Evolutionary conservation across 2,888 invertebrate species (phyloP), one percentile per base, ranked within the genome.

Genomic region (Cecidostiba fungosa): DNA sequence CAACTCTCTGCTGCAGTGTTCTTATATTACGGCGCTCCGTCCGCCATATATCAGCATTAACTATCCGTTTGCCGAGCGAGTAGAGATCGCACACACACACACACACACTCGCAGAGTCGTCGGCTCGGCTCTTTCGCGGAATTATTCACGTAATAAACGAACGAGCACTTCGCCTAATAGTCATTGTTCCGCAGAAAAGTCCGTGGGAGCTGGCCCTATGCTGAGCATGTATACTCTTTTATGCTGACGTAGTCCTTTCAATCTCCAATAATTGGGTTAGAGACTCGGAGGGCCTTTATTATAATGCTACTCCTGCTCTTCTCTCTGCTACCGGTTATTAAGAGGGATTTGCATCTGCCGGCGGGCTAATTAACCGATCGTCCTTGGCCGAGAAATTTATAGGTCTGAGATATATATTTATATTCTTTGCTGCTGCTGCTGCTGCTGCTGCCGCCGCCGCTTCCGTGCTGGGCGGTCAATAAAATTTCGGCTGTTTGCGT

Each of bases 21-120:
- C 90, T 89, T 91, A 91, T 92, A 92, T 92, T 91, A 91, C 90
- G 89, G 79, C 79, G 54, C 85, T 86, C 88, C 82, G 85, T 87
- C 74, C 76, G 82, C 84, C 90, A 91, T 92, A 91, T 91, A 91
- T 91, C 91, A 90, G 91, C 90, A 90, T 91, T 91, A 91, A 92
- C 91, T 92, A 91, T 92, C 90, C 87, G 87, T 85, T 89, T 87
- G 66, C 32, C 50, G 8, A 26, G 73, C 62, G 85, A 85, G 86
- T 86, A 85, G 86, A 89, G 89, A 89, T 89, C 86, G 86, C 87
- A 82, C 86, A 78, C 87, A n/a, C 84, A 83, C 86, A n/a, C n/a
- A 87, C 85, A 82, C 86, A 23, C 78, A 14, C 26, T 1, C 74
- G n/a, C 36, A 23, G 4, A 66, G 54, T 32, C 26, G 70, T 43